Base-by-base conservation (phyloP, 53 echinoderm and acorn worm genomes). In the Crossaster papposus region DNA sequence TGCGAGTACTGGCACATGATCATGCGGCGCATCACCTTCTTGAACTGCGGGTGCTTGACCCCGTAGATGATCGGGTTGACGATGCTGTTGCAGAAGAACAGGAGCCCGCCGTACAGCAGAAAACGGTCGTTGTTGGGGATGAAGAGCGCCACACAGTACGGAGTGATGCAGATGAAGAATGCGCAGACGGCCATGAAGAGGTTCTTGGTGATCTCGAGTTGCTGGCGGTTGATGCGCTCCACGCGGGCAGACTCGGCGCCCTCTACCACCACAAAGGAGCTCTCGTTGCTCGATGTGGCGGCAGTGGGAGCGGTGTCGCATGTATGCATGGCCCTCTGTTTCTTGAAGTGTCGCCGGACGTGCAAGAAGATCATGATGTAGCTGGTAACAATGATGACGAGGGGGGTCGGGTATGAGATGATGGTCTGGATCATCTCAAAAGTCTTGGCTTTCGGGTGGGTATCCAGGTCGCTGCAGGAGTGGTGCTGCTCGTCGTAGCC, bases 1-100 rank as follows among this genome's bases (percentile, higher is more conserved):
- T 80, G 53, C 1, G 58, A 34, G 44, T 63, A 81, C 62, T 68
- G 64, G 77, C 93, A 93, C 0, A 30, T 30, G 18, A 87, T 22
- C 64, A 93, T 77, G 7, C 65, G 29, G 34, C 81, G 81, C 63
- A 93, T 87, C 9, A 91, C 93, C 44, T 18, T 30, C 77, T 88
- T 91, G 44, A 93, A 93, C 37, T 91, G 93, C 38, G 93, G 93
- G 36, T 93, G 93, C 58, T 91, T 93, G 2, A 70, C 70, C 15
- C 88, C 93, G 79, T 93, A 91, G 15, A 93, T 79, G 30, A 93
- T 77, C 10, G 93, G 93, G 64, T 93, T 93, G 65, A 91, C 79
- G 33, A 81, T 81, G 77, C 89, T 87, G 70, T 93, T 93, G 53
- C 53, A 36, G 70, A 93, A 38, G 17, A 93, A 88, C 18, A 82